Conservation (phyloP, 2,113 vertebrate species). For the Oxyura jamaicensis region DNA sequence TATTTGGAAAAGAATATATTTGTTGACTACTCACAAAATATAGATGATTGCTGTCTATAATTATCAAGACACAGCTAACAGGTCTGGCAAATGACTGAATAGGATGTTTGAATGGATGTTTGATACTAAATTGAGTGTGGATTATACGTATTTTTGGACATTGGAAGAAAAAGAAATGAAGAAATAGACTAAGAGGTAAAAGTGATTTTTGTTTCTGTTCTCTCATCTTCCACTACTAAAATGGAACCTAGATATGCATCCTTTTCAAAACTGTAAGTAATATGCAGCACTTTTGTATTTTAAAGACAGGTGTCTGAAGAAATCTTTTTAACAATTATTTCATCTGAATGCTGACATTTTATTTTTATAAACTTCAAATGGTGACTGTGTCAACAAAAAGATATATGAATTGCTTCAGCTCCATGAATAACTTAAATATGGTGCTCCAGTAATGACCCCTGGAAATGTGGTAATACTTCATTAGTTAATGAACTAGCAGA, state of each 20-base stretch:
- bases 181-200: not conserved
- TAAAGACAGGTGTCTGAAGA: slow-evolving; percentile 10
- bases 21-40: not conserved
- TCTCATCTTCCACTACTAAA: not conserved
- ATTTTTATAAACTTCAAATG: slow-evolving; percentile 13
- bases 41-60: not conserved
- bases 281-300: slow-evolving; percentile 10
- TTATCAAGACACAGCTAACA: not conserved
- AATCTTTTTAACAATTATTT: slow-evolving; percentile 28
- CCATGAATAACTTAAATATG: not conserved
- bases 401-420: not conserved
- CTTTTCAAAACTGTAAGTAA: slow-evolving; percentile 20
- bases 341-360: slow-evolving; percentile 28
- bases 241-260: not conserved
- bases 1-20: not conserved
- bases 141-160: not conserved
- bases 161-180: not conserved
- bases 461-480: not conserved
- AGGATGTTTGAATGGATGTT: not conserved
- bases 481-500: slow-evolving; percentile 17
- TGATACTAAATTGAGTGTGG: not conserved
- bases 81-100: not conserved
- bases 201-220: not conserved
- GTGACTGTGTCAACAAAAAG: slow-evolving; percentile 2
- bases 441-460: not conserved